Evolutionary conservation across 2,888 invertebrate genomes (phyloP), one percentile per base, ranked within the genome.

Genomic region (Stenotaenia linearis): DNA sequence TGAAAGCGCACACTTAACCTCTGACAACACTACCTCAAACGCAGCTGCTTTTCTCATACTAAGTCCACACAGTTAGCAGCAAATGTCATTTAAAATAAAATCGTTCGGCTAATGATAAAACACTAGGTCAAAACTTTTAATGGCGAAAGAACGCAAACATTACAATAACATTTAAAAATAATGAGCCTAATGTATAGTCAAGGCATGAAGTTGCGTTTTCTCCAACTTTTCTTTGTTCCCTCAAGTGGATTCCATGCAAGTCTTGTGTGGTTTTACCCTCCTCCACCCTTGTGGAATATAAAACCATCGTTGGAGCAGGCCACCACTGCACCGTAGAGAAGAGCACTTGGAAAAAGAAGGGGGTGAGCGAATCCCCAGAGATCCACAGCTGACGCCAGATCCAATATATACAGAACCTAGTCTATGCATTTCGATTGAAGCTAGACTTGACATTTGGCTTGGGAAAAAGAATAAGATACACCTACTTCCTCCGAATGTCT

Each of bases 351-450:
- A 61, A 61, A 61, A 28, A 61, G 61, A 25, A 61, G 61, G 61
- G 61, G 25, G 61, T 23, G n/a, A 3, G 61, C 25, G 12, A 61
- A 15, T 61, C 61, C 15, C 61, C 61, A 6, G 61, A 61, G 61
- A 61, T 61, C 10, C 61, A 23, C 61, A 61, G 61, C 61, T 61
- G 61, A 61, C 61, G 61, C 61, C 61, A 61, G 61, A 61, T 61
- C 61, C 61, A 61, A 61, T 61, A 61, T 61, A 61, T 61, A 61
- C 61, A 61, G 61, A 61, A 61, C 61, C 61, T 28, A 61, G 61
- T 61, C 61, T 61, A 61, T 61, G 61, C 61, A 61, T 61, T 61
- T 61, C 61, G 61, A 61, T 61, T 61, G 61, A 0, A 61, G 61
- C 61, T 28, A 23, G 6, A 25, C 61, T 61, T 61, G 61, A 61